phyloP scores from a whole-genome alignment of 2,888 invertebrate species.

The Erebia epiphron region DNA sequence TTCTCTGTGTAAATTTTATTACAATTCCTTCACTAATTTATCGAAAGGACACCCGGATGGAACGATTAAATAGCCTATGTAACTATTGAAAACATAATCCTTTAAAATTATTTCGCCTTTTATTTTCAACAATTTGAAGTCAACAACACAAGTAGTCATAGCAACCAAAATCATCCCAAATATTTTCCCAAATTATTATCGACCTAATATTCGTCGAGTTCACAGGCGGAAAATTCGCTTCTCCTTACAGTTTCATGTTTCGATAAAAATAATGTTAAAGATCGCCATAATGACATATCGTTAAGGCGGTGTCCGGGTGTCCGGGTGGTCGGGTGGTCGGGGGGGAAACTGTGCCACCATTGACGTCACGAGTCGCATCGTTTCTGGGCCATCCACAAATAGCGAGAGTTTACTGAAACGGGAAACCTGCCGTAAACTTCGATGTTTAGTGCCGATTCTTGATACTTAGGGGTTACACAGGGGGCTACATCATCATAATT shows the following conservation, averaged over 20 bases:
- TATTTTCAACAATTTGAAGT: too few species aligned
- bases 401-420: conserved; percentile 41
- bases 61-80: too few species aligned
- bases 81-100: too few species aligned
- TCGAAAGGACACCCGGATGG: too few species aligned
- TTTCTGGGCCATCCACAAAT: conserved; percentile 72
- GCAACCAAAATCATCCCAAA: too few species aligned
- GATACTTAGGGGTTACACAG: neutral
- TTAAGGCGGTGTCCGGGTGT: neutral
- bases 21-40: too few species aligned
- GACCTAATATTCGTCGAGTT: too few species aligned
- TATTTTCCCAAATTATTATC: too few species aligned
- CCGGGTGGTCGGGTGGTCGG: conserved; percentile 23
- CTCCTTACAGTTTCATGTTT: neutral
- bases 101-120: too few species aligned
- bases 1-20: too few species aligned
- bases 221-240: neutral
- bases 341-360: conserved; percentile 56
- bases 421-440: conserved; percentile 12
- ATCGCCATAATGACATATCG: conserved; percentile 20
- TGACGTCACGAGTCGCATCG: conserved; percentile 63
- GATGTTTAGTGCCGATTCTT: neutral
- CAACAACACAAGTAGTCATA: too few species aligned
- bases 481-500: neutral
- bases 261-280: conserved; percentile 1